Evolutionary conservation across 2,888 invertebrate genomes (phyloP).

Genomic region (Corbicula japonica): DNA sequence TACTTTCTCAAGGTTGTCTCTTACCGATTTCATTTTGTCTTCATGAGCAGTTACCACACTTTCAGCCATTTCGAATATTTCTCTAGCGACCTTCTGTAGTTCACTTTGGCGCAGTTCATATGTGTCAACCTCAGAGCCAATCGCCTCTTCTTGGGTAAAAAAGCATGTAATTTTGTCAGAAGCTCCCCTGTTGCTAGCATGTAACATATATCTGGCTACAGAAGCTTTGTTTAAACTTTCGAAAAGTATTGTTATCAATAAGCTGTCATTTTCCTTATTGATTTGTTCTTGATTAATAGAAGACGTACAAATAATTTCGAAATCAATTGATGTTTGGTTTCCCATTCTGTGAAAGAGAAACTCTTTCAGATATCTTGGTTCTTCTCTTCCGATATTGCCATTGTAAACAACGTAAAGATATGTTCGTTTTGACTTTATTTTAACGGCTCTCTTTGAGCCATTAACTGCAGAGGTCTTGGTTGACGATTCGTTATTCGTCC

Average conservation of each 20-base stretch:
- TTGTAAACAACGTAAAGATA: slow-evolving; percentile 21
- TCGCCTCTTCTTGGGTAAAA: slow-evolving; percentile 35
- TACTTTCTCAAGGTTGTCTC: slow-evolving; percentile 5
- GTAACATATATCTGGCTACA: slow-evolving; percentile 21
- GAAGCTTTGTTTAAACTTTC: slow-evolving; percentile 24
- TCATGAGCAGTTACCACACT: slow-evolving; percentile 29
- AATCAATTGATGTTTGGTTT: slow-evolving; percentile 41
- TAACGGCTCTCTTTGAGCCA: too few relatives aligned
- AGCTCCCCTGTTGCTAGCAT: slow-evolving; percentile 45
- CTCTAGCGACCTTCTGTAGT: slow-evolving; percentile 8
- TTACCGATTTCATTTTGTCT: slow-evolving; percentile 31
- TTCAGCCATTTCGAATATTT: slow-evolving; percentile 36
- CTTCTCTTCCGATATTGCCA: slow-evolving; percentile 8
- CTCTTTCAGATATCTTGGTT: slow-evolving; percentile 28
- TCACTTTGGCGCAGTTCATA: not conserved
- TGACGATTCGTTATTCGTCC: too few relatives aligned
- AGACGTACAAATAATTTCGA: slow-evolving; percentile 9
- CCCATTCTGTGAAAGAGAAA: slow-evolving; percentile 51
- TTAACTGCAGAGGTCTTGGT: too few relatives aligned
- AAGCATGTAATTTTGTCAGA: slow-evolving; percentile 39
- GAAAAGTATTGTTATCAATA: slow-evolving; percentile 9
- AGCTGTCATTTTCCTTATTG: not conserved
- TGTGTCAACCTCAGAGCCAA: not conserved
- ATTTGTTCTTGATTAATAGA: not conserved
- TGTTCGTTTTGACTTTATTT: slow-evolving; percentile 18